Evolutionary conservation across 2,113 vertebrate genomes (phyloP), one percentile per base, ranked within the genome.

Genomic region (Arizona elegans): DNA sequence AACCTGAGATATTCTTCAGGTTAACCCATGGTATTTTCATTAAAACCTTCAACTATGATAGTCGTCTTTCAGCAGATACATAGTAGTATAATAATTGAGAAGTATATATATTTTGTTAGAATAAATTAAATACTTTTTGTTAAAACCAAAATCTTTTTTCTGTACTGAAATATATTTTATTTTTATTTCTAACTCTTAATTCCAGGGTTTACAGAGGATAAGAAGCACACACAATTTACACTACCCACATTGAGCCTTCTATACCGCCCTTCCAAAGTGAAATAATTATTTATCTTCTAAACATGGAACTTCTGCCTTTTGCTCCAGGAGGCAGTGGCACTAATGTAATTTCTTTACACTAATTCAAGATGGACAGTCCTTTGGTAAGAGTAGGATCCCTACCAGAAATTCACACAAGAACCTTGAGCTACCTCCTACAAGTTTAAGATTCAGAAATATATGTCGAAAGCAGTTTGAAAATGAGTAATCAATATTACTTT

Each of bases 401-500:
- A 89, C 53, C 58, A 90, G 2, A 10, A 94, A 93, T 65, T 10
- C 59, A 19, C 91, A 90, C 90, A 54, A 52, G 88, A 89, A 92
- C 47, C 89, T 91, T 93, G 92, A 86, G 81, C 17, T 93, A 95
- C 91, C 90, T 91, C 89, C 75, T 93, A 89, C 47, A n/a, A 81
- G 59, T 93, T 33, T 15, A 95, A 94, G 15, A 2, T 56, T 93
- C 33, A 95, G 90, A 55, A 96, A 93, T 90, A 89, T 91, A 95
- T 92, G 94, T 96, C 95, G 96, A 92, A 95, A 95, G 92, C 33
- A 93, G 65, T 94, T 90, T 93, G 75, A 85, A 81, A 94, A 86
- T 91, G 54, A 96, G 87, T 56, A 93, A 95, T 96, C 93, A 95
- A 94, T 94, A 95, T 94, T 92, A 86, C 92, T 90, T 94, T 94